These are phyloP conservation scores for Sinohyriopsis cumingii DNA, from an alignment of 2,888 invertebrate genomes.

Conservation along the genomic window DNA sequence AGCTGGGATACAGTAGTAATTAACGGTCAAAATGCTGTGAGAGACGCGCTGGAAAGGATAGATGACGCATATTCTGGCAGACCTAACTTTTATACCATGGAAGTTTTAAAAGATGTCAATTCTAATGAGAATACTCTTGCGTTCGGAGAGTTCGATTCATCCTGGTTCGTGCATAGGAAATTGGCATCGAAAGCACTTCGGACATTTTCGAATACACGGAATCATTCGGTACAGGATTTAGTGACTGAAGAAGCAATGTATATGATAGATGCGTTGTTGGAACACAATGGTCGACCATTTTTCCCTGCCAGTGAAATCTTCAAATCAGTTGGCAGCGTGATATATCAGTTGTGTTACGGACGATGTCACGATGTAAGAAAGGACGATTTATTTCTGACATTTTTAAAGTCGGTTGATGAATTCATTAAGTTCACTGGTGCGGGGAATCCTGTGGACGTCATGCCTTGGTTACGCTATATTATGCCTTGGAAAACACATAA, in stretches of 20 bases:
- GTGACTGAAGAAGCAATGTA: constrained; percentile 12
- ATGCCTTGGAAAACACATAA: constrained; percentile 16
- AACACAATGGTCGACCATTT: neutral
- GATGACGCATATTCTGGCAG: constrained; percentile 30
- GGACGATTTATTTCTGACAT: constrained; percentile 14
- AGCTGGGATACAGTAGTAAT: constrained; percentile 37
- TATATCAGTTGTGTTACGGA: constrained; percentile 36
- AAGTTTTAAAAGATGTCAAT: constrained; percentile 5
- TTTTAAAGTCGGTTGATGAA: constrained; percentile 2
- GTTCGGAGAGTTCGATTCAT: constrained; percentile 10
- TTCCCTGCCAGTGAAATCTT: constrained; percentile 12
- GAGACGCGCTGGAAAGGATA: constrained; percentile 15
- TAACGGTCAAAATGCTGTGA: constrained; percentile 28
- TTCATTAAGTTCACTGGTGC: constrained; percentile 25
- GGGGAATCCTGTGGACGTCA: constrained; percentile 41
- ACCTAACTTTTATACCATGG: constrained; percentile 27
- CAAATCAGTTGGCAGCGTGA: constrained; percentile 18
- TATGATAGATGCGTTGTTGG: constrained; percentile 2
- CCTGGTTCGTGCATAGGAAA: constrained; percentile 22
- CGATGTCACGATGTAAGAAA: constrained; percentile 17
- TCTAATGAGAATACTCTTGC: constrained; percentile 10
- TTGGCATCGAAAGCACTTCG: constrained; percentile 20
- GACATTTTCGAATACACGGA: constrained; percentile 21
- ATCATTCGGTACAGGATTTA: constrained; percentile 21
- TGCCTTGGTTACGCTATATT: constrained; percentile 41